Evolutionary conservation across 2,797 vertebrate species (phyloP), one percentile per base, ranked within the genome.

Genomic region (Chelon labrosus): DNA sequence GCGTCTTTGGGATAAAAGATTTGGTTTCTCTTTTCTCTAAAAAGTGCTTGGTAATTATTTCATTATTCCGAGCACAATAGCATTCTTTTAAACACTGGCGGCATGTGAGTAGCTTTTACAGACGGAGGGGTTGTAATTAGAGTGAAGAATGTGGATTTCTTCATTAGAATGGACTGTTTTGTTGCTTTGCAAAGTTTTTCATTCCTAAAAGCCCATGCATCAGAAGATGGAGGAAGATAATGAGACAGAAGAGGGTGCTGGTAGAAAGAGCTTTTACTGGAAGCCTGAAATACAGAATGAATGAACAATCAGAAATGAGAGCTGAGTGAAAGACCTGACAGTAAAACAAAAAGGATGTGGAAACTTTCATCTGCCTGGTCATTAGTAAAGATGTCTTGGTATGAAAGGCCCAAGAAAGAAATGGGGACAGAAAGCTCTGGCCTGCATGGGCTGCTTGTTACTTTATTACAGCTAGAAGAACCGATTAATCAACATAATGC

Each of bases 401-500:
- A 60, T 50, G 42, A 80, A 84, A 70, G 42, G 56, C 47, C 2
- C 31, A 61, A 71, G 39, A 68, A 64, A 68, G 58, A 64, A 78
- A 66, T n/a, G 22, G 56, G 73, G 73, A 76, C 82, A 83, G 53
- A 85, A 84, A 64, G 74, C 81, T 82, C 70, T 84, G 50, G 73
- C 75, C 39, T 74, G 55, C 73, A 58, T 46, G 57, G 67, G 65
- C 75, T 70, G 80, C 74, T 78, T 75, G 76, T 84, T 88, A 83
- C 86, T 91, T 89, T 91, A 90, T 91, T 92, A 88, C 73, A 65
- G 69, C 79, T 49, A 67, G 75, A 51, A 68, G 83, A 91, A 87
- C 70, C 64, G 78, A 92, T 94, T 93, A 89, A 93, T 94, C 92
- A 93, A 80, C 86, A 81, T 92, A 93, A 94, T 93, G 91, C 89